Conservation (phyloP, 2,113 vertebrate genomes). For the Lasiurus cinereus region DNA sequence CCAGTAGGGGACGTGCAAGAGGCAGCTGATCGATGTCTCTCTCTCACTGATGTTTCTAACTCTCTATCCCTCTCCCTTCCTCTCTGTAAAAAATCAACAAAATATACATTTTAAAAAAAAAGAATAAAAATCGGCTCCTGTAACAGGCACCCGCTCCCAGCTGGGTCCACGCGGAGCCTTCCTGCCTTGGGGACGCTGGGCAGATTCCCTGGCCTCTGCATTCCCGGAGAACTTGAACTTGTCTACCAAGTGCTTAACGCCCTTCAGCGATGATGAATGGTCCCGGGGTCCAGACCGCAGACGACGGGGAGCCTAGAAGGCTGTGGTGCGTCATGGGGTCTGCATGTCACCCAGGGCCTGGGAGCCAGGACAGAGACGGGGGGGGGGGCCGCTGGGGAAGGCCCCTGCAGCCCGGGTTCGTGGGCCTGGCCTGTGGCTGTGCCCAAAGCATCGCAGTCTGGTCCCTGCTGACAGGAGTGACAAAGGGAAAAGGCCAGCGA, state of each 20-base stretch:
- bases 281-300: neutral
- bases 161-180: neutral
- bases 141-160: neutral
- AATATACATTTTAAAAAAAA: neutral
- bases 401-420: neutral
- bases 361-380: neutral
- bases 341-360: neutral
- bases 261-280: neutral
- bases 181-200: neutral
- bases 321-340: neutral
- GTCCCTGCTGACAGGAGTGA: neutral
- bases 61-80: no score
- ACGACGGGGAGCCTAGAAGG: neutral
- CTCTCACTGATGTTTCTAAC: no score
- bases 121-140: neutral
- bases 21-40: no score
- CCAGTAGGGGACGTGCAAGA: no score
- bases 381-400: no score
- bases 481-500: neutral
- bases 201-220: neutral
- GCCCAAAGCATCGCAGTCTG: neutral
- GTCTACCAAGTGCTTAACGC: neutral
- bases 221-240: slow-evolving; percentile 46
- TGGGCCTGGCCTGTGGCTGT: neutral
- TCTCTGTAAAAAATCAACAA: no score